These are phyloP conservation scores for Octomys mimax DNA, from an alignment of 2,797 vertebrate species.

Conservation along the genomic window DNA sequence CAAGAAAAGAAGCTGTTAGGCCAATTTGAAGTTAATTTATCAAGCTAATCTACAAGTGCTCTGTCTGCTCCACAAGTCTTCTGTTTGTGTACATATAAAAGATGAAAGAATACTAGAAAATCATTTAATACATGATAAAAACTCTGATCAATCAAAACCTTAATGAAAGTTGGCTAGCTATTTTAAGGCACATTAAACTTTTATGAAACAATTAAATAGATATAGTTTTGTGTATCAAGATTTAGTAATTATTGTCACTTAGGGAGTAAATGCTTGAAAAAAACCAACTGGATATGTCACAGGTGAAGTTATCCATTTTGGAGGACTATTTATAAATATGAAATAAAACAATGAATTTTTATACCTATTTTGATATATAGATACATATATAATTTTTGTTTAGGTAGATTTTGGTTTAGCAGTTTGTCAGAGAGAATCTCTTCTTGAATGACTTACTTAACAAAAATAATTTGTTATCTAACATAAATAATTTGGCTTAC, in stretches of 20 bases:
- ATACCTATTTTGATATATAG: neutral
- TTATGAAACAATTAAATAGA: constrained; percentile 22
- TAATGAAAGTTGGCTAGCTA: neutral
- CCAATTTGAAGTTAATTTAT: neutral
- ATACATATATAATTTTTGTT: neutral
- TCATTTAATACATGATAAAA: neutral
- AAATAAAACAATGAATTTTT: neutral
- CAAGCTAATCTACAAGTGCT: neutral
- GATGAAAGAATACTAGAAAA: constrained; percentile 44
- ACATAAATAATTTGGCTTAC: constrained; percentile 65
- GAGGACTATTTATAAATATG: constrained; percentile 47
- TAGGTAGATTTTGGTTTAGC: constrained; percentile 12
- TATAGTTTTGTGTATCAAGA: neutral
- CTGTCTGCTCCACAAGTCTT: neutral
- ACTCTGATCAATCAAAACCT: neutral
- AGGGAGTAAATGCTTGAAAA: neutral
- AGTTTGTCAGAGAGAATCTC: neutral
- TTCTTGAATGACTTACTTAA: constrained; percentile 57
- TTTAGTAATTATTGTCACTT: neutral
- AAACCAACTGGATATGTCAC: neutral
- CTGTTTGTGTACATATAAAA: neutral
- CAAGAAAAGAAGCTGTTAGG: neutral
- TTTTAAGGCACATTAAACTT: constrained; percentile 1
- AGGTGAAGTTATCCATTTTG: neutral
- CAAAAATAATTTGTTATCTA: constrained; percentile 71